These are phyloP conservation scores for Eulemur rubriventer DNA, from an alignment of 2,797 vertebrate genomes.

Conservation along the genomic window DNA sequence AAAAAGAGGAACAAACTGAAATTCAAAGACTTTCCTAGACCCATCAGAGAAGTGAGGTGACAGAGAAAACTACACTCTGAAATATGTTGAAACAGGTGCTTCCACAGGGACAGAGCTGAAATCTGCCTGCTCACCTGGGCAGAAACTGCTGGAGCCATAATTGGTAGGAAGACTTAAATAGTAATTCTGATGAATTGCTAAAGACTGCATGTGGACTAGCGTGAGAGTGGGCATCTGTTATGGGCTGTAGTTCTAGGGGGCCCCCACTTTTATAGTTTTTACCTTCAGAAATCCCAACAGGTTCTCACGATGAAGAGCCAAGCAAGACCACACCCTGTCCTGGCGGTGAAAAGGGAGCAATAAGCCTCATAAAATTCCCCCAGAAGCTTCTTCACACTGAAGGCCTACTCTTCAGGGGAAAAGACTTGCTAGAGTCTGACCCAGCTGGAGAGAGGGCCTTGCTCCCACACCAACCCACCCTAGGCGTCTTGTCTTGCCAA, in stretches of 20 bases:
- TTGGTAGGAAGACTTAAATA: neutral
- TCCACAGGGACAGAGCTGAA: neutral
- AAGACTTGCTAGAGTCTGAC: neutral
- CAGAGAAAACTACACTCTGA: neutral
- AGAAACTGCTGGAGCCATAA: neutral
- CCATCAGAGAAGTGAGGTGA: neutral
- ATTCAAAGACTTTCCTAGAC: neutral
- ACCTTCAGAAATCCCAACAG: neutral
- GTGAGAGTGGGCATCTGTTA: neutral
- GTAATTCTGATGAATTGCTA: neutral
- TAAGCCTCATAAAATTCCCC: neutral
- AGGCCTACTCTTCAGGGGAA: neutral
- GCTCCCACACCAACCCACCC: neutral
- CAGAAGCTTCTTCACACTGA: neutral
- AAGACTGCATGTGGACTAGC: neutral
- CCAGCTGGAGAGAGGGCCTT: neutral
- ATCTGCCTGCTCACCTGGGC: neutral
- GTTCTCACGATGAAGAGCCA: neutral
- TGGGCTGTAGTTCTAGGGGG: neutral
- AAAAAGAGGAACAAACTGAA: neutral
- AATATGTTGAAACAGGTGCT: neutral
- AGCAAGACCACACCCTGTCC: neutral
- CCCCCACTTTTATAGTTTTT: neutral
- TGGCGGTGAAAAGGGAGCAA: neutral
- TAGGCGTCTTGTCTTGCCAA: neutral